Conservation (phyloP, 2,113 vertebrate genomes). For the Mobula hypostoma region DNA sequence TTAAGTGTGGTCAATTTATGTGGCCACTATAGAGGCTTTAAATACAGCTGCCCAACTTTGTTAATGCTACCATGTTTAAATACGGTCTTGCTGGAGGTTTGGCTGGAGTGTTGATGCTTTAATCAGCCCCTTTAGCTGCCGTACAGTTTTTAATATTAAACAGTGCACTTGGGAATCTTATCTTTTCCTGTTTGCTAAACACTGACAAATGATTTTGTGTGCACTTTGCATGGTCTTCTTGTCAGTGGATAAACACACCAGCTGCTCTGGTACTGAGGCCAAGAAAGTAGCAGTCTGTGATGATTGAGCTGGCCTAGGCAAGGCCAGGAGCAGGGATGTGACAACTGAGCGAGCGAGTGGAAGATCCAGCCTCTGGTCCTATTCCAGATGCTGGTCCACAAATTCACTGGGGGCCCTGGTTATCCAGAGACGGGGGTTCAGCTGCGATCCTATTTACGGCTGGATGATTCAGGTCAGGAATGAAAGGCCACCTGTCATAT, state of each 20-base stretch:
- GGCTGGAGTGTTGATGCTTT: background rate
- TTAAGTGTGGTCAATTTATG: too few relatives aligned
- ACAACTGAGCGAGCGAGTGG: background rate
- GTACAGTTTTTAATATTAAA: background rate
- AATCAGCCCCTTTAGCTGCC: slow-evolving; percentile 1
- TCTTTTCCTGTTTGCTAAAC: slow-evolving; percentile 15
- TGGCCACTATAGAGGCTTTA: too few relatives aligned
- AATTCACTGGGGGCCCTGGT: background rate
- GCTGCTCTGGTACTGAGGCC: background rate
- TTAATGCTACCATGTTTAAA: too few relatives aligned
- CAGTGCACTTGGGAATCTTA: background rate
- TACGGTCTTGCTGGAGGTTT: too few relatives aligned
- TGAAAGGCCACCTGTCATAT: too few relatives aligned
- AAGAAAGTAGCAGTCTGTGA: background rate
- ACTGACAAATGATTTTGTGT: background rate
- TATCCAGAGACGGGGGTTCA: too few relatives aligned
- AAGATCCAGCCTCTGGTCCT: background rate
- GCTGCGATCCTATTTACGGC: background rate
- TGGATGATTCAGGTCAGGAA: background rate
- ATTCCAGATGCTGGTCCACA: background rate
- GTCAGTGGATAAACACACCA: background rate
- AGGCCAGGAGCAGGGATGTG: background rate
- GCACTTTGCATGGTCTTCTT: background rate
- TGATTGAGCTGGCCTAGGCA: background rate
- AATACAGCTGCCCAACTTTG: too few relatives aligned